Evolutionary conservation across 2,113 vertebrate genomes (phyloP), one percentile per base, ranked within the genome.

Genomic region (Numenius arquata): DNA sequence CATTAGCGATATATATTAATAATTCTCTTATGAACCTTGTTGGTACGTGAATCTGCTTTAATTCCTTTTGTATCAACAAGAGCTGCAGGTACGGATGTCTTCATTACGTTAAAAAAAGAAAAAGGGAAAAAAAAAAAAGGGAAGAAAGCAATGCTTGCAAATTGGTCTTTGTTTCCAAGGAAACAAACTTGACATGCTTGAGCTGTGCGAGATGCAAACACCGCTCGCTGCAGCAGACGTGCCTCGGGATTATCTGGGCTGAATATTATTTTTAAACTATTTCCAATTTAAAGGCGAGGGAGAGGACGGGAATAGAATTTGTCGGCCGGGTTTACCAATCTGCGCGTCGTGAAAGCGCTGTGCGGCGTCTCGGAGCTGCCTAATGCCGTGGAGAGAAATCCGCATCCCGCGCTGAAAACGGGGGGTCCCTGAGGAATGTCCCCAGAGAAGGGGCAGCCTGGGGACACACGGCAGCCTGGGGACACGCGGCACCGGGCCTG

Each of bases 111-210:
- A 20, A 80, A 84, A 83, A 79, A 85, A 52, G 45, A 58, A 43
- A 29, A 25, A 22, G 11, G 15, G 8, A 43, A 63, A 89, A 84
- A 65, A 53, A 43, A 29, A 22, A 25, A 15, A 32, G 15, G 41
- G 47, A 61, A 90, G 88, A 78, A 92, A 90, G 92, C 86, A 79
- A 90, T 41, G 89, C 93, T 96, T 93, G 96, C 89, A 95, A 95
- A 97, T 96, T 93, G 91, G 88, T 29, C 90, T 96, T 97, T 94
- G 96, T 98, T 98, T 97, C 96, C 97, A 97, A 97, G 97, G 97
- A 97, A 97, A 98, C 97, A 95, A 96, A 95, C 94, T 89, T 92
- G 94, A 94, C 95, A 95, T 95, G 95, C 94, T 96, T 85, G 89
- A 93, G 93, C 92, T 92, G 93, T 76, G 86, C 56, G 45, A 56